Base-by-base conservation (phyloP, 64 coral and sea anemone species). In the Actinia tenebrosa region DNA sequence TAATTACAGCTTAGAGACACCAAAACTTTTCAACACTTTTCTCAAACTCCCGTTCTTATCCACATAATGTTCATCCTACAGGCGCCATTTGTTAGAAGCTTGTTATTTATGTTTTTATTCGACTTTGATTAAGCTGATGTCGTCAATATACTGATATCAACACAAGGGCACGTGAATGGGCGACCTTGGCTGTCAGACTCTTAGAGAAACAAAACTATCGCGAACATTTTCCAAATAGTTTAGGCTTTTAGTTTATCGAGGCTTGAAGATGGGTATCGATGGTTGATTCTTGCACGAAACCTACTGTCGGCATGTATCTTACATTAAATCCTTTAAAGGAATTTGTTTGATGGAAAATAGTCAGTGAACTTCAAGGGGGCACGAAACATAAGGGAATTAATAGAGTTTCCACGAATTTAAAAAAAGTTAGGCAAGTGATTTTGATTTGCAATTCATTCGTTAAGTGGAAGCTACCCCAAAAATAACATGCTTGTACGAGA, bases 151-250 rank as follows among this genome's bases (percentile, higher is more conserved):
- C 69, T 16, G 69, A 75, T 75, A 75, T 75, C 69, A 75, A 42
- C 26, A 42, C 8, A 75, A 26, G 69, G 69, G 69, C 69, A 75
- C 69, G 10, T 14, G 69, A 75, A 75, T 75, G 10, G 69, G 23
- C 69, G 69, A 75, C 69, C 69, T 75, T 75, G 69, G 69, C 69
- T 75, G 69, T 75, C 69, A 66, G n/a, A 75, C 69, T 26, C 69
- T 81, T n/a, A 50, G 53, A 81, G 44, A 37, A 81, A 53, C 42
- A 81, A 53, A 50, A 45, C 79, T 81, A 50, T 81, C 18, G 50
- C n/a, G 27, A 81, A 81, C 79, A 81, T 81, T 81, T 45, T 81
- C 79, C 43, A 81, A 18, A 81, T 81, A 81, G 79, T 81, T 81
- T 81, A 81, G 79, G 79, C 79, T 81, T 50, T 18, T 45, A 53